Conservation (phyloP, 2,888 invertebrate genomes). For the Ophioninae sp. region DNA sequence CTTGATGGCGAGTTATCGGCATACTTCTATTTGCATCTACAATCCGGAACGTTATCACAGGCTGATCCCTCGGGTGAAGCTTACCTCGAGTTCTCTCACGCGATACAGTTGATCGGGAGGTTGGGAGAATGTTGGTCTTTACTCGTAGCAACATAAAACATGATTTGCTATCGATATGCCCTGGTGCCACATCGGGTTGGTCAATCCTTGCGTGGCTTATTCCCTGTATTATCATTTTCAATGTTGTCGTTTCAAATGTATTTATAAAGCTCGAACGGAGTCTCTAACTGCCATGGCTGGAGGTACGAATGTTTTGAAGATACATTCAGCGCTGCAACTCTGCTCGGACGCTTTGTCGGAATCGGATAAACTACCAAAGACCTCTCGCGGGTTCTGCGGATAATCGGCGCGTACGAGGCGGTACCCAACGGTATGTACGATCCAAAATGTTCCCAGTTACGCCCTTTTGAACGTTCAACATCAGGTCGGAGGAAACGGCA, state of each 20-base stretch:
- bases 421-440: not conserved
- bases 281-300: not conserved
- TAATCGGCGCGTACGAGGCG: not conserved
- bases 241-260: not conserved
- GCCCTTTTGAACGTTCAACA: slow-evolving; percentile 9
- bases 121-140: slow-evolving; percentile 14
- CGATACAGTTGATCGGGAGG: slow-evolving; percentile 17
- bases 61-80: slow-evolving; percentile 3
- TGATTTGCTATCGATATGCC: not conserved
- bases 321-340: not conserved
- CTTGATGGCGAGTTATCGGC: slow-evolving; percentile 27
- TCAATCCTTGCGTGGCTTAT: not conserved
- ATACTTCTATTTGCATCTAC: slow-evolving; percentile 23
- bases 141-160: not conserved
- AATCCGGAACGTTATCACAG: slow-evolving; percentile 12
- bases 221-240: not conserved
- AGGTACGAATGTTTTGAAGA: not conserved
- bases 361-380: not conserved
- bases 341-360: not conserved
- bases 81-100: slow-evolving; percentile 11
- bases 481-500: not conserved
- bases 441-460: not conserved
- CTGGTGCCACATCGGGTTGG: not conserved
- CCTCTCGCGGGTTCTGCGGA: not conserved
- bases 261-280: not conserved